These are phyloP conservation scores for Eclectus roratus DNA, from an alignment of 2,113 vertebrate species.

Conservation along the genomic window DNA sequence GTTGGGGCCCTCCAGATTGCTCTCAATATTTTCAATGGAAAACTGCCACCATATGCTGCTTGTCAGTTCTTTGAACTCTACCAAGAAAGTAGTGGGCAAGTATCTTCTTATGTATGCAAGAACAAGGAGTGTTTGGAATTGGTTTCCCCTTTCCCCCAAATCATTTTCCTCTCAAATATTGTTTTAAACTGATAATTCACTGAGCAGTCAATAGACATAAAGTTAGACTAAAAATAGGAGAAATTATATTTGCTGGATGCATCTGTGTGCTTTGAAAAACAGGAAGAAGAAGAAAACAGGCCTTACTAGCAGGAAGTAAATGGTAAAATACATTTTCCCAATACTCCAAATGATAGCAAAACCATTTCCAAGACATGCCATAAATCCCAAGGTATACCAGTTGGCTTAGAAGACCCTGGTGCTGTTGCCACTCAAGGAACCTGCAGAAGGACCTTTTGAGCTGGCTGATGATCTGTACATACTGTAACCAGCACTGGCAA, in stretches of 20 bases:
- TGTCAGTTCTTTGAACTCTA: slow-evolving; percentile 89
- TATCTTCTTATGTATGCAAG: not conserved
- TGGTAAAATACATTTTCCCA: not conserved
- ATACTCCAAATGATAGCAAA: not conserved
- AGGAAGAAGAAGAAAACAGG: not conserved
- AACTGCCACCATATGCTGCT: slow-evolving; percentile 83
- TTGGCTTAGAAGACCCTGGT: not conserved
- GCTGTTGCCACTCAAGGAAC: not conserved
- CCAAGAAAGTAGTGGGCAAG: slow-evolving; percentile 82
- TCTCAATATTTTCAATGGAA: slow-evolving; percentile 81
- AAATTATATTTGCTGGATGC: not conserved
- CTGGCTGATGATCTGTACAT: not conserved
- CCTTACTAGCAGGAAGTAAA: not conserved
- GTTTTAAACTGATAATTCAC: not conserved
- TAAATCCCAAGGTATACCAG: not conserved
- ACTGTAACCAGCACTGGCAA: not conserved
- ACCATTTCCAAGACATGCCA: not conserved
- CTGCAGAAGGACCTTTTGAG: not conserved
- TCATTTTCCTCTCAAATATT: not conserved
- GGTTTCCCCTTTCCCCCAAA: not conserved
- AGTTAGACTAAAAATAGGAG: not conserved
- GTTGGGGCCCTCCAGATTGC: slow-evolving; percentile 86
- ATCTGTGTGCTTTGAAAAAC: not conserved
- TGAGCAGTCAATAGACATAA: not conserved
- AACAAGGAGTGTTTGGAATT: not conserved